Conservation (phyloP, 2,888 invertebrate genomes). For the Seira musarum region DNA sequence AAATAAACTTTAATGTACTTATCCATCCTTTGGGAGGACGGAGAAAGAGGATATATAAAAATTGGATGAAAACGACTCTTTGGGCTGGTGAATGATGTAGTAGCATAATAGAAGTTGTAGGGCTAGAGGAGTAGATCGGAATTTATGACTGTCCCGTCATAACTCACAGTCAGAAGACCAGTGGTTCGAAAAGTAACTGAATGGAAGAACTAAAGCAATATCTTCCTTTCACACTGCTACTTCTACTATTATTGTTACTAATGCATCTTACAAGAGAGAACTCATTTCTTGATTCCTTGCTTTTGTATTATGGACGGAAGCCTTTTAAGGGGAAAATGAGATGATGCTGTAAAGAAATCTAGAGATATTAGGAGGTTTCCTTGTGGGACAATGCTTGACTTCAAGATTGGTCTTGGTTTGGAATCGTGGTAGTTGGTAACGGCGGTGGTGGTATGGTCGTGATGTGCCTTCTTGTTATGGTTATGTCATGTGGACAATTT, state of each 20-base stretch:
- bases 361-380: too few species aligned
- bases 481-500: constrained; percentile 29
- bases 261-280: too few species aligned
- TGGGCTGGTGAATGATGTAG: constrained; percentile 25
- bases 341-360: too few species aligned
- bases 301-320: too few species aligned
- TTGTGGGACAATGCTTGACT: too few species aligned
- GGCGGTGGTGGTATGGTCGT: neutral
- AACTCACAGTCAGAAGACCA: constrained; percentile 61
- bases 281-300: too few species aligned
- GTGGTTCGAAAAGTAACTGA: too few species aligned
- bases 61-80: constrained; percentile 24
- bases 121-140: constrained; percentile 59
- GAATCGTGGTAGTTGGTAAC: neutral
- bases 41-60: constrained; percentile 24
- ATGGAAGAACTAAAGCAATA: neutral
- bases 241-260: too few species aligned
- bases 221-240: neutral
- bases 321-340: too few species aligned
- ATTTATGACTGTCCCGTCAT: constrained; percentile 65
- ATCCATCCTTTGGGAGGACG: constrained; percentile 33
- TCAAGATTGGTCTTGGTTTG: too few species aligned
- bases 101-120: constrained; percentile 42
- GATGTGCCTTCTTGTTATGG: too few species aligned
- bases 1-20: constrained; percentile 46